Conservation (phyloP, 2,888 invertebrate genomes). For the Apodemia hepburni region DNA sequence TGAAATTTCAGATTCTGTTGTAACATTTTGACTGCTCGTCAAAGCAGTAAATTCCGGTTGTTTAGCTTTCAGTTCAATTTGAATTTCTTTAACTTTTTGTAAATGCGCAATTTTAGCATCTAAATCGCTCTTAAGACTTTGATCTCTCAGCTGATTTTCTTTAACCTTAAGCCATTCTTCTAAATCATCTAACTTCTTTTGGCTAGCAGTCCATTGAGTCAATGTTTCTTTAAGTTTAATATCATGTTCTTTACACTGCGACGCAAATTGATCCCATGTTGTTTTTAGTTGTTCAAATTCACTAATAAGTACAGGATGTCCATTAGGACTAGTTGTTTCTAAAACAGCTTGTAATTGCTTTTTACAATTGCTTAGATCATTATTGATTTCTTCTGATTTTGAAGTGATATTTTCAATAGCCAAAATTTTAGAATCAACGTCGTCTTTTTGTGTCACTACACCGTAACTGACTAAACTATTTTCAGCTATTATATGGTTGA, state of each 20-base stretch:
- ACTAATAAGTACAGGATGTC: conserved; percentile 86
- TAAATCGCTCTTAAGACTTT: conserved; percentile 91
- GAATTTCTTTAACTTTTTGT: conserved; percentile 86
- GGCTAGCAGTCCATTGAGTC: conserved; percentile 90
- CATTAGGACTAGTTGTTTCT: conserved; percentile 87
- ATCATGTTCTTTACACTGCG: conserved; percentile 85
- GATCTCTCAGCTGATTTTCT: conserved; percentile 92
- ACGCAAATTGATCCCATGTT: conserved; percentile 88
- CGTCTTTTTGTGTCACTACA: conserved; percentile 88
- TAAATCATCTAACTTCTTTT: conserved; percentile 87
- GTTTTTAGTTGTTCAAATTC: conserved; percentile 87
- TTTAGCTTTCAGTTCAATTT: conserved; percentile 85
- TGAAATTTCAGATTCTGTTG: conserved; percentile 87
- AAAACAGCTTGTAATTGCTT: conserved; percentile 86
- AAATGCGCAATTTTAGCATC: conserved; percentile 90
- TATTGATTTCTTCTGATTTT: conserved; percentile 87
- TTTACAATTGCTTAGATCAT: conserved; percentile 84
- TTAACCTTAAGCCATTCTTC: conserved; percentile 92
- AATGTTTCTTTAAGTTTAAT: conserved; percentile 87
- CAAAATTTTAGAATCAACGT: conserved; percentile 86
- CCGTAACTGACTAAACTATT: conserved; percentile 89
- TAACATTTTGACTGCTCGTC: conserved; percentile 84
- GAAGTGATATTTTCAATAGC: conserved; percentile 88
- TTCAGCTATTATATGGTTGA: conserved; percentile 89
- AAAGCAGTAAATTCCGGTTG: conserved; percentile 84